These are phyloP conservation scores for Thymelicus acteon DNA, from an alignment of 2,888 invertebrate genomes.

Conservation along the genomic window DNA sequence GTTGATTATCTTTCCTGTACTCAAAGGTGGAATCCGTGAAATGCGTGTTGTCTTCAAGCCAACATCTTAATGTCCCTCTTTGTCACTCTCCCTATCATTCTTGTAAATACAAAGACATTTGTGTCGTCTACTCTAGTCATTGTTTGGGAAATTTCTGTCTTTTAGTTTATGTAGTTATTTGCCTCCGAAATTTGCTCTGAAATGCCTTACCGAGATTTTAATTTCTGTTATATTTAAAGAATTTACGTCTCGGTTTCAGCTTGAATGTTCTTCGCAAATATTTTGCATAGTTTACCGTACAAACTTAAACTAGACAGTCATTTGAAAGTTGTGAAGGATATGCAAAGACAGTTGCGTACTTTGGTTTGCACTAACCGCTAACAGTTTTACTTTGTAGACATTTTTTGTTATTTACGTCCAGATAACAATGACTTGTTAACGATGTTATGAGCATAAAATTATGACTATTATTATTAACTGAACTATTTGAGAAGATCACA, in stretches of 20 bases:
- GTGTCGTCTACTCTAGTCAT: conserved; percentile 10
- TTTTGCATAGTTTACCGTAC: neutral
- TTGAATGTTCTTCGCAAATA: neutral
- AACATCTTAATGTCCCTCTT: conserved; percentile 17
- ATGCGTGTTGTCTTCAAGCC: conserved; percentile 18
- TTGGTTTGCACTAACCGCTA: neutral
- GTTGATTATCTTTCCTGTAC: conserved; percentile 10
- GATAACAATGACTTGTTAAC: conserved; percentile 6
- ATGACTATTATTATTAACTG: too few species aligned
- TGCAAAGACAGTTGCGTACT: neutral
- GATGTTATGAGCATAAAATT: neutral
- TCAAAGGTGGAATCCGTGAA: conserved; percentile 14
- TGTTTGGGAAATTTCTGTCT: neutral
- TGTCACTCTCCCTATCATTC: neutral
- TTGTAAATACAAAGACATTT: conserved; percentile 23
- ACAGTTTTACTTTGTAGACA: neutral
- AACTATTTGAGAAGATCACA: neutral
- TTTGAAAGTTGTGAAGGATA: neutral
- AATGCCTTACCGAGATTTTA: neutral
- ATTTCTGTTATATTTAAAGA: neutral
- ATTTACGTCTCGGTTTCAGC: neutral
- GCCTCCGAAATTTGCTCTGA: neutral
- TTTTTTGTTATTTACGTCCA: neutral
- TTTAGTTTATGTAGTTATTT: neutral
- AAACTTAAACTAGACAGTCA: neutral